Evolutionary conservation across 2,888 invertebrate genomes (phyloP), one percentile per base, ranked within the genome.

Genomic region (Stenodera caucasica): DNA sequence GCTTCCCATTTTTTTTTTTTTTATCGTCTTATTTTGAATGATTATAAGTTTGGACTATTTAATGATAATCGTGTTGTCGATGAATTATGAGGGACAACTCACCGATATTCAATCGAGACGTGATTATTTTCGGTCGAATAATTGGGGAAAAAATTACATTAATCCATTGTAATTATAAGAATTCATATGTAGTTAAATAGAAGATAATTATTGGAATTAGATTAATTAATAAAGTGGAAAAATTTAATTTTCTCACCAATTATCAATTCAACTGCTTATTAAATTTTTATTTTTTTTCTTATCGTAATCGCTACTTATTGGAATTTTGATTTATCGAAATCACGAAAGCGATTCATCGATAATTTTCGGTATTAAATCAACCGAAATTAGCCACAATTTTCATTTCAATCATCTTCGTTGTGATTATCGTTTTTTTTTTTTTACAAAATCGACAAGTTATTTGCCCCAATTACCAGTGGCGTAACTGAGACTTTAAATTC

Each of bases 71-170:
- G n/a, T 37, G 8, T 51, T 26, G 29, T 21, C 11, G 30, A 52
- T 52, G 33, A 52, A 52, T 52, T 52, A 52, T 4, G 45, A 45
- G 18, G 21, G 45, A 45, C 45, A 45, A 21, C 15, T 21, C 12
- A 45, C 45, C 18, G n/a, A 11, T 45, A 45, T 52, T 51, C 15
- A 18, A 30, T 30, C 33, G 52, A 32, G 9, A 52, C 52, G 52
- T 52, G 52, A 52, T 52, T 32, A 32, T 51, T 51, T 51, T 30
- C n/a, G n/a, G n/a, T n/a, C n/a, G n/a, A n/a, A 40, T 40, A 9
- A 18, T 18, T 35, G 14, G 18, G 3, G 18, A 15, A 5, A 40
- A 40, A 18, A 9, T 15, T 7, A 35, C 14, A 35, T 35, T 14
- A 35, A 40, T 40, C 9, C 2, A 40, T 40, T 18, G 37, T 40